A percentile compares a stretch with the other conserved stretches of the same genome.
Evolutionary conservation across 1,140 invertebrate genomes (phyloP).

Genomic region (Cyrtorhinus lividipennis): DNA sequence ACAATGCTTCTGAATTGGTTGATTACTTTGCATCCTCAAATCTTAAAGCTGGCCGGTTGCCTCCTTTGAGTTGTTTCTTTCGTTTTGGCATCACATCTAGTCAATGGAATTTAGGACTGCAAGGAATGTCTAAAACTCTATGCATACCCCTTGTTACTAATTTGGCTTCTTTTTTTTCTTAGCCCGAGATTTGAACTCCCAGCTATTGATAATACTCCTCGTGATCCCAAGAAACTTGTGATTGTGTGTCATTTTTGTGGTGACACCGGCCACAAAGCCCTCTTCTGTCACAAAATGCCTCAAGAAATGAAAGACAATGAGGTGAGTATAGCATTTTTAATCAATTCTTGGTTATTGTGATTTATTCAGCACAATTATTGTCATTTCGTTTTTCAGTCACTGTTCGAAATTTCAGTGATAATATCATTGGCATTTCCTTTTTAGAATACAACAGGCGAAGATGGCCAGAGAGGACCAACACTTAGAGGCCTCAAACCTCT

Average conservation of each 20-base stretch:
- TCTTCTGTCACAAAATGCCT: constrained; percentile 75
- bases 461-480: constrained; percentile 2
- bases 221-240: constrained; percentile 65
- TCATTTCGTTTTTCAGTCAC: no score
- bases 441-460: constrained; percentile 11
- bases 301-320: constrained; percentile 43
- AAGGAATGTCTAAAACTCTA: no score
- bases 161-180: no score
- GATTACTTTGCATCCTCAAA: no score
- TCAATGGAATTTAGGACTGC: no score
- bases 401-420: no score
- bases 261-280: constrained; percentile 90
- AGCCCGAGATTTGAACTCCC: constrained; percentile 88
- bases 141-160: no score
- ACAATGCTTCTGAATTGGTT: no score
- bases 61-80: no score
- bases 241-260: constrained; percentile 89
- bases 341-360: no score
- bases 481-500: constrained; percentile 52
- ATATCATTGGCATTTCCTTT: background rate
- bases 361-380: background rate
- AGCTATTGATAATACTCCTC: constrained; percentile 56
- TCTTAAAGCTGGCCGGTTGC: no score
- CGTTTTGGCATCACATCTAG: no score
- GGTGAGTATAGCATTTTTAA: constrained; percentile 23